Conservation (phyloP, 2,888 invertebrate genomes). For the Melanostoma mellinum region DNA sequence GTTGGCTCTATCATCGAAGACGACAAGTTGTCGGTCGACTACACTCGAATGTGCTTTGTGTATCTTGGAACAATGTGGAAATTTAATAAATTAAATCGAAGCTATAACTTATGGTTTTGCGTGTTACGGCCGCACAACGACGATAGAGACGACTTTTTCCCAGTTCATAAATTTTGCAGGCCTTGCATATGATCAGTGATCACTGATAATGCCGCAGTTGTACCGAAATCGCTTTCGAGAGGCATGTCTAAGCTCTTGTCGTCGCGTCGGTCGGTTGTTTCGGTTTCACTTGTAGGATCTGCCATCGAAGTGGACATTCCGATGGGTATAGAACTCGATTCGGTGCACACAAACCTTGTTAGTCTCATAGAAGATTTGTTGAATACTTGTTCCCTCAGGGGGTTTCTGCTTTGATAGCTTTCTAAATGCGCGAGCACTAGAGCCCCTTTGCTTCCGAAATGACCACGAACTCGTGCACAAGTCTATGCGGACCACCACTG, state of each 20-base stretch:
- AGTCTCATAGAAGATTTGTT: conserved; percentile 36
- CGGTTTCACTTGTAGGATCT: conserved; percentile 68
- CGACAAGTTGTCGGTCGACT: conserved; percentile 37
- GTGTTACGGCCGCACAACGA: conserved; percentile 20
- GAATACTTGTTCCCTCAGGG: conserved; percentile 51
- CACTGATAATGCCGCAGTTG: neutral
- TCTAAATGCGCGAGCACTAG: conserved; percentile 54
- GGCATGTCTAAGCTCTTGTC: conserved; percentile 17
- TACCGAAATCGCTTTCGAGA: conserved; percentile 26
- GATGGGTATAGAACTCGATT: conserved; percentile 48
- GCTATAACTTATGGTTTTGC: conserved; percentile 48
- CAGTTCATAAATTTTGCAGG: conserved; percentile 63
- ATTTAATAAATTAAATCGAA: conserved; percentile 61
- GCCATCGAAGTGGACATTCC: conserved; percentile 54
- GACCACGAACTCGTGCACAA: conserved; percentile 63
- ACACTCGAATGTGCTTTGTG: conserved; percentile 8
- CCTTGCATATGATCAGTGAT: conserved; percentile 52
- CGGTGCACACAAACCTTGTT: conserved; percentile 58
- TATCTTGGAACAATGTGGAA: conserved; percentile 47
- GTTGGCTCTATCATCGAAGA: conserved; percentile 61
- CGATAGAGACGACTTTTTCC: conserved; percentile 56
- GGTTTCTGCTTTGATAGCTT: conserved; percentile 54
- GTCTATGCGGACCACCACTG: neutral
- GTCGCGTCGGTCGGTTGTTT: conserved; percentile 34
- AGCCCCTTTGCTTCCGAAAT: conserved; percentile 37